A percentile compares a stretch with the other conserved stretches of the same genome.
phyloP scores from a whole-genome alignment of 2,113 vertebrate species.

The Semnornis frantzii region DNA sequence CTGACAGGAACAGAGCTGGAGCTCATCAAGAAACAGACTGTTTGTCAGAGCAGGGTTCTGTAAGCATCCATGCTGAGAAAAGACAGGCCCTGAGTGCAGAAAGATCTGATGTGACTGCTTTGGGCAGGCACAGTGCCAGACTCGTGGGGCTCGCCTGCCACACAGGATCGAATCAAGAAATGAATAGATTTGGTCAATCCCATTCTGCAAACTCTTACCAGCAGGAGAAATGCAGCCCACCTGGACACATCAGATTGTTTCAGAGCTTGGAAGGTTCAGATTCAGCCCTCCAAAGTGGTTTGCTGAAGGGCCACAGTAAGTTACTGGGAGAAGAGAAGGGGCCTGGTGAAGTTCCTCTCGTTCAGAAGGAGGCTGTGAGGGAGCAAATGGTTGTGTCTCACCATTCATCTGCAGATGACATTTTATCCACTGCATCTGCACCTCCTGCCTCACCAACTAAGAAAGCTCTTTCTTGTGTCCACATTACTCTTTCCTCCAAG shows the following conservation, averaged over 20 bases:
- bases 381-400: neutral
- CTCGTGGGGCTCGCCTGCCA: accelerated
- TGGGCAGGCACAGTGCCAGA: neutral
- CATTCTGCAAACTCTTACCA: neutral
- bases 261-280: neutral
- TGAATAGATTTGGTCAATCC: neutral
- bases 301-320: neutral
- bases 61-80: neutral
- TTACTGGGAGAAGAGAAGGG: neutral
- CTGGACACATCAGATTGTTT: neutral
- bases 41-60: constrained; percentile 5
- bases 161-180: neutral
- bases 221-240: neutral
- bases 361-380: neutral
- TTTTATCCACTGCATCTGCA: neutral
- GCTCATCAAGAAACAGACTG: constrained; percentile 3
- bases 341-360: neutral
- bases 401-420: neutral
- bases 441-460: constrained; percentile 38
- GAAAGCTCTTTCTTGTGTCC: constrained; percentile 79
- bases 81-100: neutral
- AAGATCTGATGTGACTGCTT: neutral
- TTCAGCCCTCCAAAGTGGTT: neutral
- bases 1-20: neutral
- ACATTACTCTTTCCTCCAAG: constrained; percentile 79